Evolutionary conservation across 2,113 vertebrate species (phyloP).

Genomic region (Xiphophorus maculatus): DNA sequence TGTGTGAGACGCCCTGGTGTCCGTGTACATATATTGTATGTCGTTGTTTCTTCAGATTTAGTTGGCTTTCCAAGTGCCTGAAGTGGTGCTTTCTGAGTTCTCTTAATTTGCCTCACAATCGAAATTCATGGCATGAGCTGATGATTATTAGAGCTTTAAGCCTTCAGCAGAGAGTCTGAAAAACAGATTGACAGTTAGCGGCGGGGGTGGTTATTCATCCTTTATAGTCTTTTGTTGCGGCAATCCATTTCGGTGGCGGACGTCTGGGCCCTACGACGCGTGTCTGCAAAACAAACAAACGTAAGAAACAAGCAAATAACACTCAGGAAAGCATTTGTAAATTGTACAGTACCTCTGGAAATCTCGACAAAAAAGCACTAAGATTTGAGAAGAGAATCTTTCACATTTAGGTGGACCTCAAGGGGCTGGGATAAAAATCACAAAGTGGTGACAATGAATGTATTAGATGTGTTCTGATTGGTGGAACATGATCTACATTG

Average conservation of each 20-base stretch:
- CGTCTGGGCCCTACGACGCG: slow-evolving; percentile 92
- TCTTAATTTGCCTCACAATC: slow-evolving; percentile 92
- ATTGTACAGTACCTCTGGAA: slow-evolving; percentile 98
- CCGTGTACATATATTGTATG: slow-evolving; percentile 88
- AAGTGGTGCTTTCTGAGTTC: slow-evolving; percentile 94
- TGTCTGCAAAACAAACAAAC: slow-evolving; percentile 88
- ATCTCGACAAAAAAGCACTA: slow-evolving; percentile 94
- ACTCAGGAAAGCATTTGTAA: slow-evolving; percentile 99
- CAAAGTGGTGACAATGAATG: slow-evolving; percentile 95
- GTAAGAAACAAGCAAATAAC: slow-evolving; percentile 79
- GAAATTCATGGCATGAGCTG: slow-evolving; percentile 97
- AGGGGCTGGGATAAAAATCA: slow-evolving; percentile 84
- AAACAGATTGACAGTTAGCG: slow-evolving; percentile 83
- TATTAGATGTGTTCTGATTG: slow-evolving; percentile 86
- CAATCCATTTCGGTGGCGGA: slow-evolving; percentile 87
- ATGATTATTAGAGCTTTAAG: slow-evolving; percentile 96
- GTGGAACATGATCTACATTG: slow-evolving; percentile 81
- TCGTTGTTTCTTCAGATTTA: slow-evolving; percentile 67
- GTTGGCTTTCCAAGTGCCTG: slow-evolving; percentile 96
- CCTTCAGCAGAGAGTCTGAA: slow-evolving; percentile 90
- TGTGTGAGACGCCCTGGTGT: slow-evolving; percentile 84
- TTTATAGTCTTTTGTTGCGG: slow-evolving; percentile 87
- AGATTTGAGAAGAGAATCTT: slow-evolving; percentile 89
- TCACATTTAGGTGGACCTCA: slow-evolving; percentile 88
- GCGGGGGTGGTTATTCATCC: slow-evolving; percentile 82